Conservation (phyloP, 2,888 invertebrate species). For the Dugesia japonica region DNA sequence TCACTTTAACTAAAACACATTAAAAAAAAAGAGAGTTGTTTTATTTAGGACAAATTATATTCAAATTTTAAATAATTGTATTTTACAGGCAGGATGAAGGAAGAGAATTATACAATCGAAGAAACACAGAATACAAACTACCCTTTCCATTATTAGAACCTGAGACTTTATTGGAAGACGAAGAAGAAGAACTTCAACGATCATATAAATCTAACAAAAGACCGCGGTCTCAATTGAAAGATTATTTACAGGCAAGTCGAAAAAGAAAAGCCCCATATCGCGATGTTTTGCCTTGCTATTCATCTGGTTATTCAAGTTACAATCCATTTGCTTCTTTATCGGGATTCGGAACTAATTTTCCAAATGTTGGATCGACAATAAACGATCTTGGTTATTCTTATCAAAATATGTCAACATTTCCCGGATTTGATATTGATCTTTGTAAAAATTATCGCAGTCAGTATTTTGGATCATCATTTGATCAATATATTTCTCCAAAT, state of each 20-base stretch:
- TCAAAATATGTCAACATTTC: background rate
- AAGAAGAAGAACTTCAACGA: slow-evolving; percentile 22
- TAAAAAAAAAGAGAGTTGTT: too few relatives aligned
- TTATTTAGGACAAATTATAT: too few relatives aligned
- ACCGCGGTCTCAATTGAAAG: slow-evolving; percentile 35
- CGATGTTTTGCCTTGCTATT: slow-evolving; percentile 39
- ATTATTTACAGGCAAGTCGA: slow-evolving; percentile 29
- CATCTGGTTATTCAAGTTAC: slow-evolving; percentile 40
- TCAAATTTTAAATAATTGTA: too few relatives aligned
- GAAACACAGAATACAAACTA: slow-evolving; percentile 96
- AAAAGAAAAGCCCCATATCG: slow-evolving; percentile 38
- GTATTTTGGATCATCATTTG: background rate
- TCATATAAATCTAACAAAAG: background rate
- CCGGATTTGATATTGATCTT: background rate
- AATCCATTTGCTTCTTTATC: background rate
- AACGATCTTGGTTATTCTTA: background rate
- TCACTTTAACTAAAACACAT: too few relatives aligned
- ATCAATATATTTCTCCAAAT: background rate
- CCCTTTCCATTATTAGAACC: slow-evolving; percentile 56
- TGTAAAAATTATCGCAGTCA: background rate
- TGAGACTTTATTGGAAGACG: slow-evolving; percentile 33
- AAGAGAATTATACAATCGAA: slow-evolving; percentile 79
- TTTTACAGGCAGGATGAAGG: slow-evolving; percentile 81
- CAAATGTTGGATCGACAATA: background rate
- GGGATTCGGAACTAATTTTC: background rate